These are phyloP conservation scores for Synergus gifuensis DNA, from an alignment of 2,888 invertebrate genomes.

Conservation along the genomic window DNA sequence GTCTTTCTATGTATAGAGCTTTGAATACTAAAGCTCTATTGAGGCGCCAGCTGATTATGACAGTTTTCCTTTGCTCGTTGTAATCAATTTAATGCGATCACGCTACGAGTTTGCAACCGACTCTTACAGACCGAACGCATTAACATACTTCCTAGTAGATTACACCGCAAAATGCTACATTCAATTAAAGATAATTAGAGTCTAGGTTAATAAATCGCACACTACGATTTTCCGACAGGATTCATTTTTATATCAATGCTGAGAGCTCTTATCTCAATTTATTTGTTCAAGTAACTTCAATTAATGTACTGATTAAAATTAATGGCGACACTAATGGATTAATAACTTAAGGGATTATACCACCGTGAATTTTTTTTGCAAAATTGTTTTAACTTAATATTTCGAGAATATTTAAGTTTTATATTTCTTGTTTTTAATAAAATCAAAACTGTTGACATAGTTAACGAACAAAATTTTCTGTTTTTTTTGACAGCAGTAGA, in stretches of 20 bases:
- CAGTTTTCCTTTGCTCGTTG: conserved; percentile 53
- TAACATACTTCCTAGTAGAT: not conserved
- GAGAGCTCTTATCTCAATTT: not conserved
- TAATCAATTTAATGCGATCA: conserved; percentile 10
- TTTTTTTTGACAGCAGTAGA: too few relatives aligned
- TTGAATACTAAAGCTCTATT: not conserved
- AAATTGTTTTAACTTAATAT: too few relatives aligned
- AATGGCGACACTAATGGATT: not conserved
- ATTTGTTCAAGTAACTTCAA: not conserved
- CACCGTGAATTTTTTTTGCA: too few relatives aligned
- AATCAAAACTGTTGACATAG: too few relatives aligned
- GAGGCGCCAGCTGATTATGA: conserved; percentile 45
- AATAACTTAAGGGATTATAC: not conserved
- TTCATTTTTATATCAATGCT: not conserved
- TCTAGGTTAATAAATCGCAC: not conserved
- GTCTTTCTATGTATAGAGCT: not conserved
- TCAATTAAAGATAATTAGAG: not conserved
- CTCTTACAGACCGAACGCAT: not conserved
- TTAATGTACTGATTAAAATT: not conserved
- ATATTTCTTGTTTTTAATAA: too few relatives aligned
- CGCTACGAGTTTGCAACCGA: not conserved
- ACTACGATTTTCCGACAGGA: not conserved
- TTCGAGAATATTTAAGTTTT: too few relatives aligned
- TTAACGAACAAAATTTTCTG: too few relatives aligned
- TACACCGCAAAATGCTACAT: not conserved